These are phyloP conservation scores for Aporrectodea caliginosa DNA, from an alignment of 1,140 invertebrate genomes.

Conservation along the genomic window DNA sequence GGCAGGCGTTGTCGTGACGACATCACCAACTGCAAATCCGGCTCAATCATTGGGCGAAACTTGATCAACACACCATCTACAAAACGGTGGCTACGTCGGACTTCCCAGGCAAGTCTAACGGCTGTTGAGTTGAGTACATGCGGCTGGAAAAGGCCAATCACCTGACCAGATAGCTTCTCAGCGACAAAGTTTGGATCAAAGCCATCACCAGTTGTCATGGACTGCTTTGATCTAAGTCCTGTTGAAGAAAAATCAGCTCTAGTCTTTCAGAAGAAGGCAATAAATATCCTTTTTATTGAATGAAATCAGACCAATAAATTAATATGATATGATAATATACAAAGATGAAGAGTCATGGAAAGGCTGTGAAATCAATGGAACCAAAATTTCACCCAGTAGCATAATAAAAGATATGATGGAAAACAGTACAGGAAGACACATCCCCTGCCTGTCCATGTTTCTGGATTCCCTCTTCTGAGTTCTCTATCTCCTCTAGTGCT, in stretches of 20 bases:
- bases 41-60: slow-evolving; percentile 70
- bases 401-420: too few relatives aligned
- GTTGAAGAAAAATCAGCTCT: not conserved
- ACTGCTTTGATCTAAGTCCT: not conserved
- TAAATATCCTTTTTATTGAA: too few relatives aligned
- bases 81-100: slow-evolving; percentile 56
- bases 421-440: too few relatives aligned
- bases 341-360: too few relatives aligned
- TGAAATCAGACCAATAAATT: too few relatives aligned
- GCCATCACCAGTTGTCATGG: slow-evolving; percentile 21
- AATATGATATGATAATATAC: too few relatives aligned
- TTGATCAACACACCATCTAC: slow-evolving; percentile 89
- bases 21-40: slow-evolving; percentile 33
- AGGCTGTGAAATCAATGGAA: too few relatives aligned
- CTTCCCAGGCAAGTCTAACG: slow-evolving; percentile 78
- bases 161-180: slow-evolving; percentile 60
- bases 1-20: slow-evolving; percentile 33
- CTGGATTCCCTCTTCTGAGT: too few relatives aligned
- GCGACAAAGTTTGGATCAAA: slow-evolving; percentile 27
- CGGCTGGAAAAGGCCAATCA: slow-evolving; percentile 74
- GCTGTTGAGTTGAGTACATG: slow-evolving; percentile 74
- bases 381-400: too few relatives aligned
- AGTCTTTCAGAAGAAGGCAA: too few relatives aligned
- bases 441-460: too few relatives aligned
- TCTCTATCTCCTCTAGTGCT: too few relatives aligned